A percentile compares a stretch with the other conserved stretches of the same genome.
These are phyloP conservation scores for Schrankia costaestrigalis DNA, from an alignment of 2,888 invertebrate species.

Conservation along the genomic window DNA sequence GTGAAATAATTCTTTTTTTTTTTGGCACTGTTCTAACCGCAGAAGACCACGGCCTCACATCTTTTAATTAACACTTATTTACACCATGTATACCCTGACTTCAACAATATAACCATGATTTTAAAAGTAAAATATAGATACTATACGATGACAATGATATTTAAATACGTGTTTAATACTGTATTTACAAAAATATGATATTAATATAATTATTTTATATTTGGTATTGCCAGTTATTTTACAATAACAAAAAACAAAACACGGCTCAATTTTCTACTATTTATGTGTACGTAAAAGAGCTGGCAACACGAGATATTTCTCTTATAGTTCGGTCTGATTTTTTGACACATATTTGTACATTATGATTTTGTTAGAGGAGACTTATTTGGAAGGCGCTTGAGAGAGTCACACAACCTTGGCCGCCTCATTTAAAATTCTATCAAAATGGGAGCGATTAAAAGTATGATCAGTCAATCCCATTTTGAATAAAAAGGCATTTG, in stretches of 20 bases:
- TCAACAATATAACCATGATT: constrained; percentile 49
- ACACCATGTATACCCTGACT: constrained; percentile 47
- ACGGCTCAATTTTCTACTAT: constrained; percentile 3
- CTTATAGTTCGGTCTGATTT: constrained; percentile 36
- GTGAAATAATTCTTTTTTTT: constrained; percentile 22
- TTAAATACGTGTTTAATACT: constrained; percentile 53
- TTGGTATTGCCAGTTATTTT: constrained; percentile 35
- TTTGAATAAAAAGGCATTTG: too few species aligned
- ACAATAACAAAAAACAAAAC: constrained; percentile 2
- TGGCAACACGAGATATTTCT: constrained; percentile 20
- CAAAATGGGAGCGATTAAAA: too few species aligned
- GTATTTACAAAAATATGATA: constrained; percentile 67
- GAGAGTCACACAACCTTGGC: constrained; percentile 19
- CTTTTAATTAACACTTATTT: constrained; percentile 23
- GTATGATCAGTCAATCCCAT: too few species aligned
- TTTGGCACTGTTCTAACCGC: constrained; percentile 34
- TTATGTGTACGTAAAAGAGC: constrained; percentile 11
- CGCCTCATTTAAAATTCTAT: too few species aligned
- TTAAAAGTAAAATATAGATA: constrained; percentile 41
- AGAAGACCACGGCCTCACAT: constrained; percentile 17
- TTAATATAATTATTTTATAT: constrained; percentile 27
- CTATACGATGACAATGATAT: constrained; percentile 41
- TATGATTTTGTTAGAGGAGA: constrained; percentile 39
- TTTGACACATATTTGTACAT: constrained; percentile 72
- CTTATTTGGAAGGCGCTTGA: constrained; percentile 14